These are phyloP conservation scores for Batillaria attramentaria DNA, from an alignment of 1,140 invertebrate genomes.

Conservation along the genomic window DNA sequence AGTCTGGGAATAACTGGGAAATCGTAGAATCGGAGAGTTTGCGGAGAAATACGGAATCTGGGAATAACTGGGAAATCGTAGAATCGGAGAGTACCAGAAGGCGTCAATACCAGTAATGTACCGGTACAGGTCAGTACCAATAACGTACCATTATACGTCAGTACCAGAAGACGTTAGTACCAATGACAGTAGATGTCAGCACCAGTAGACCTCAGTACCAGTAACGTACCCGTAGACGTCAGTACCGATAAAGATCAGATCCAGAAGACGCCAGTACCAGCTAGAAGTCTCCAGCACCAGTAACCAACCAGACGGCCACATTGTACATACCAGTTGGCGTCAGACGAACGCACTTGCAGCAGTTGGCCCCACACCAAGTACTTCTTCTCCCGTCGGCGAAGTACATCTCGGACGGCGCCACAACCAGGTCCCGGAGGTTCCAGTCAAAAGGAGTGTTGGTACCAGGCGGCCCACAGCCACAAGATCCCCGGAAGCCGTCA, in stretches of 20 bases:
- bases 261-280: background rate
- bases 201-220: no score
- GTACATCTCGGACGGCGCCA: slow-evolving; percentile 45
- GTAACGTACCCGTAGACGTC: no score
- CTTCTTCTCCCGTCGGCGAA: slow-evolving; percentile 38
- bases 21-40: no score
- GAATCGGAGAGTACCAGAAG: no score
- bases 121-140: no score
- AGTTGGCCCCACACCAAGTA: slow-evolving; percentile 49
- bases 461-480: slow-evolving; percentile 51
- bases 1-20: no score
- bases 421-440: slow-evolving; percentile 38
- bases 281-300: background rate
- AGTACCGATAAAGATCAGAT: no score
- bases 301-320: background rate
- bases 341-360: slow-evolving; percentile 51
- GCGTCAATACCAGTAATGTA: no score
- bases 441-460: slow-evolving; percentile 45
- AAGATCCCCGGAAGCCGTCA: slow-evolving; percentile 55
- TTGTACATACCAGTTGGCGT: slow-evolving; percentile 49
- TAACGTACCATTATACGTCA: background rate
- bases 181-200: no score
- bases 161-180: background rate
- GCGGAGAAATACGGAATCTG: no score
- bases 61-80: no score